Evolutionary conservation across 2,113 vertebrate species (phyloP), one percentile per base, ranked within the genome.

Genomic region (Lepidothrix coronata): DNA sequence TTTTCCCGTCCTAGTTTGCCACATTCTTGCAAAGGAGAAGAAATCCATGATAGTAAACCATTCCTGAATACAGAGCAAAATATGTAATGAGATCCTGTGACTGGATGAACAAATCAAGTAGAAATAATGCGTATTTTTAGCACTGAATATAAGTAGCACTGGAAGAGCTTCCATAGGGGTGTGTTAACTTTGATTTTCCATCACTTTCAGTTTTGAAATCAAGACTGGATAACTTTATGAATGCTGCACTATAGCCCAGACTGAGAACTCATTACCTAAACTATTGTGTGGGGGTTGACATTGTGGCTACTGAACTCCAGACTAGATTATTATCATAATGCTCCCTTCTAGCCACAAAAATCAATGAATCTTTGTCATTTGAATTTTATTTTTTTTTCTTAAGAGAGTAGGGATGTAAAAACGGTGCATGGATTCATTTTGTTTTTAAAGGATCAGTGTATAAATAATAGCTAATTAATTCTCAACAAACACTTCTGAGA

Each of bases 381-480:
- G 4, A 21, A 6, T 9, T 52, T 22, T 51, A 75, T 14, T n/a
- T 5, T 12, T 14, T 1, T 62, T 37, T 31, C 67, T 37, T 37
- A 8, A 48, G 37, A 11, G 5, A 89, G 21, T 30, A 43, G 20
- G 22, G 28, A n/a, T 93, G 27, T 51, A 55, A 46, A 90, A 85
- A 5, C 6, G 25, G 52, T 46, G 23, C 13, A 51, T 62, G 5
- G 27, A 20, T 46, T 84, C 6, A 11, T 31, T 81, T 73, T 89
- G 11, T 13, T 96, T 96, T 86, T 67, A 43, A 90, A 92, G 48
- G 11, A 78, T 75, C 24, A 39, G 11, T 57, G 30, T 25, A 35
- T 46, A 80, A 92, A 85, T 59, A 89, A 74, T 39, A 90, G 31
- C 22, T 72, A 91, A 89, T 85, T 75, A 87, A 77, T 84, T 95